Percentiles rank a stretch among this genome's conserved stretches.
Conservation (phyloP, 1,140 invertebrate species). For the Drosophila leontia region DNA sequence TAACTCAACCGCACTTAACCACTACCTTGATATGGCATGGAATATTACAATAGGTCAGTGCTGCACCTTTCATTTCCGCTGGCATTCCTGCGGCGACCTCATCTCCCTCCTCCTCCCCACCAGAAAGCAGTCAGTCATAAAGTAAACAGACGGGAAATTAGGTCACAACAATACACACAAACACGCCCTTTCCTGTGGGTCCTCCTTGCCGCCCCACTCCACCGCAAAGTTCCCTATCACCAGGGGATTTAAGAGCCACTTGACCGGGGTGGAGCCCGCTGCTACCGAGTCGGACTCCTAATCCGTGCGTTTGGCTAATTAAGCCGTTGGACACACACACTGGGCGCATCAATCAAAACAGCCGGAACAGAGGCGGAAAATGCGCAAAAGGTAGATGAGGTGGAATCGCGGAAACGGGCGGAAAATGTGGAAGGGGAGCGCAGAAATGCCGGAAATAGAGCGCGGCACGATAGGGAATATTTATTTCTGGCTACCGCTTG, state of each 20-base stretch:
- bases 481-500: conserved; percentile 57
- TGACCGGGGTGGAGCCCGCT: conserved; percentile 31
- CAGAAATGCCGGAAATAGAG: conserved; percentile 62
- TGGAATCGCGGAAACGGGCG: neutral
- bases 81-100: conserved; percentile 19
- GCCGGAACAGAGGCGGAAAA: conserved; percentile 29
- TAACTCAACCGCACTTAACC: conserved; percentile 25
- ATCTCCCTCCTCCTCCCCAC: neutral
- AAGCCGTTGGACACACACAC: conserved; percentile 58
- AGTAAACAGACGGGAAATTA: conserved; percentile 46
- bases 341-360: conserved; percentile 44
- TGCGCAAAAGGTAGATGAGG: conserved; percentile 1
- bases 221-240: neutral
- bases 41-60: conserved; percentile 69
- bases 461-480: conserved; percentile 24
- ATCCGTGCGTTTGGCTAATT: conserved; percentile 68
- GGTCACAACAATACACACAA: conserved; percentile 46
- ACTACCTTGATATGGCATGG: conserved; percentile 16
- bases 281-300: conserved; percentile 11
- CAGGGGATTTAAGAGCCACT: conserved; percentile 34
- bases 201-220: conserved; percentile 2
- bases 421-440: neutral
- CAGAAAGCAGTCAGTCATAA: conserved; percentile 12
- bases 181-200: conserved; percentile 38
- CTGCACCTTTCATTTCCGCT: conserved; percentile 44